Evolutionary conservation across 30 jellyfish, hydroid and myxozoan species (phyloP).

Genomic region (Cassiopea andromeda): DNA sequence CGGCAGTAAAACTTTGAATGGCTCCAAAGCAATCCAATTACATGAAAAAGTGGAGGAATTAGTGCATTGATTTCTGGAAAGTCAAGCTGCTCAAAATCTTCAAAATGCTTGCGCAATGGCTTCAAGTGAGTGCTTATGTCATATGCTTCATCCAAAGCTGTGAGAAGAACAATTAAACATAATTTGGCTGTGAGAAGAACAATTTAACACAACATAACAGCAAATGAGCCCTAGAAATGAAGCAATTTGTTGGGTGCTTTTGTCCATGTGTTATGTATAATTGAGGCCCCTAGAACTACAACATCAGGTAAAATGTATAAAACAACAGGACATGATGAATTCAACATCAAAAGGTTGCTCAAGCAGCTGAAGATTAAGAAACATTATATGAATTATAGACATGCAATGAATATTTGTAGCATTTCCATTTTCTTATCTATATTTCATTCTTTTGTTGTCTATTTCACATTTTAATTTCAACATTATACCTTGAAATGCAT

Average conservation of each 20-base stretch:
- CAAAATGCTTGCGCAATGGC: conserved; percentile 85
- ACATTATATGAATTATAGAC: no score
- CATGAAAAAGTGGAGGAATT: conserved; percentile 81
- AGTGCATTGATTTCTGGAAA: conserved; percentile 70
- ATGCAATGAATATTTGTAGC: no score
- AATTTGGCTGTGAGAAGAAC: no score
- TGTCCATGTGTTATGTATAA: background rate
- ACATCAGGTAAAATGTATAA: background rate
- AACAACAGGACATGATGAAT: background rate
- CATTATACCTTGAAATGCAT: no score
- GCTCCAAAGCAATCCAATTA: conserved; percentile 94
- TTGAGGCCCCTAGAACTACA: background rate
- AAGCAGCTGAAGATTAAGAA: background rate
- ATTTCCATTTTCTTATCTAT: no score
- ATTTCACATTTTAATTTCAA: no score
- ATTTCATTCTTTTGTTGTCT: no score
- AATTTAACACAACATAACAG: background rate
- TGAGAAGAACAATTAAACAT: background rate
- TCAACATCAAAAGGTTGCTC: background rate
- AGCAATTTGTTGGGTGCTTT: background rate
- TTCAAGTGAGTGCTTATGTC: conserved; percentile 88
- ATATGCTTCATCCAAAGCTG: conserved; percentile 95
- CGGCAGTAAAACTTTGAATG: conserved; percentile 81
- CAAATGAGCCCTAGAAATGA: background rate
- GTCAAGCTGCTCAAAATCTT: conserved; percentile 92